A percentile compares a stretch with the other conserved stretches of the same genome.
Evolutionary conservation across 2,888 invertebrate species (phyloP).

Genomic region (Marronus borbonicus): DNA sequence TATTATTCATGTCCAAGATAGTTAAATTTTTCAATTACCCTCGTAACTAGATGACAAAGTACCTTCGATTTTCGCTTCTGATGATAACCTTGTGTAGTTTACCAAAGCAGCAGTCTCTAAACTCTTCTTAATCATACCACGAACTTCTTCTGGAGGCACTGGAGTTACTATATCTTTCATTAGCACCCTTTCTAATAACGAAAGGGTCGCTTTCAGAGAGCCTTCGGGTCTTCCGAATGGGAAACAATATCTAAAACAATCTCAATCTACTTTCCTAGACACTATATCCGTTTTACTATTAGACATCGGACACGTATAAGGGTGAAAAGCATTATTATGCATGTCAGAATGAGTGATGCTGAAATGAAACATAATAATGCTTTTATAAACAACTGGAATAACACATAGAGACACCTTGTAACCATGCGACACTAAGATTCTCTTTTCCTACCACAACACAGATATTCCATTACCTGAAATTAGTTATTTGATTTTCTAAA

Average conservation of each 20-base stretch:
- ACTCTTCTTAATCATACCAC: conserved; percentile 96
- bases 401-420: too few relatives aligned
- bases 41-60: conserved; percentile 54
- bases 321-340: background rate
- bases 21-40: conserved; percentile 40
- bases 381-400: too few relatives aligned
- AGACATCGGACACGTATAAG: background rate
- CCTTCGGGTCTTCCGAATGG: conserved; percentile 99
- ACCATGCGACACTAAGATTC: too few relatives aligned
- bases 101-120: conserved; percentile 98
- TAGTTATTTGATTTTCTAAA: conserved; percentile 98
- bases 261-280: conserved; percentile 17
- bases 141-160: conserved; percentile 95
- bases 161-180: conserved; percentile 99
- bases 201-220: conserved; percentile 95
- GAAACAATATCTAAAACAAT: conserved; percentile 86
- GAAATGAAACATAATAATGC: too few relatives aligned
- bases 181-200: conserved; percentile 94
- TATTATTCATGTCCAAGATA: conserved; percentile 26
- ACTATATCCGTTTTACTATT: conserved; percentile 17
- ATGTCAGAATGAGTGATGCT: too few relatives aligned
- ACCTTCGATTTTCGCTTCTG: conserved; percentile 99
- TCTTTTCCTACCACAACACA: background rate
- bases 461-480: conserved; percentile 83
- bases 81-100: conserved; percentile 96